Evolutionary conservation across 2,797 vertebrate genomes (phyloP).

Genomic region (Leptatherina wallacei): DNA sequence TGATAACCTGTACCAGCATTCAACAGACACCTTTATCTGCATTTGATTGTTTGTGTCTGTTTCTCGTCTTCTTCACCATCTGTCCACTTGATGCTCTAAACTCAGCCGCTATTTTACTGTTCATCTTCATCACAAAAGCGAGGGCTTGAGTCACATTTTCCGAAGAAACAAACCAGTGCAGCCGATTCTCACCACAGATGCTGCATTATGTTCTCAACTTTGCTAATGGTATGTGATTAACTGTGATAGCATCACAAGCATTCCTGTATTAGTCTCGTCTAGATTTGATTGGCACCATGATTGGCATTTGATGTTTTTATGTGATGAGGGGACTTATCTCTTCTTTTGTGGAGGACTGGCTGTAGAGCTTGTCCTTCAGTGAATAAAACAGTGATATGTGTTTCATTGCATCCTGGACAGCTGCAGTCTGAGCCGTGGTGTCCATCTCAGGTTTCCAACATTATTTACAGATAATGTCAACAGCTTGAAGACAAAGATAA

Average conservation of each 20-base stretch:
- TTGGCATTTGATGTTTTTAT: constrained; percentile 5
- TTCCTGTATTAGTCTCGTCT: constrained; percentile 3
- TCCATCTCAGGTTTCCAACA: constrained; percentile 50
- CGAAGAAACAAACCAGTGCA: neutral
- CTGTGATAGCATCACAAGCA: neutral
- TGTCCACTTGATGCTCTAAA: constrained; percentile 4
- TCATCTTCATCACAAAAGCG: constrained; percentile 1
- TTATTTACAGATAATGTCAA: constrained; percentile 46
- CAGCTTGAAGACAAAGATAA: constrained; percentile 20
- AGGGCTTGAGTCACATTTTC: constrained; percentile 20
- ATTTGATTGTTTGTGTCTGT: neutral
- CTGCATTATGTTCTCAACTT: neutral
- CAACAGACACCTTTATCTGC: neutral
- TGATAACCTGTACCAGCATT: neutral
- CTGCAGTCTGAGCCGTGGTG: constrained; percentile 40
- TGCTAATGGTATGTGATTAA: neutral
- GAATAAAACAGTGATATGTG: constrained; percentile 33
- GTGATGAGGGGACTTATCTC: neutral
- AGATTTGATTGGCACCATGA: neutral
- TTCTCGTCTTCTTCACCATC: neutral
- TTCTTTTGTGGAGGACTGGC: neutral
- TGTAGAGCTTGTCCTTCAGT: constrained; percentile 2
- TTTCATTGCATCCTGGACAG: constrained; percentile 47
- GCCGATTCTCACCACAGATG: neutral
- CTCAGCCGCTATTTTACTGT: neutral